phyloP scores from a whole-genome alignment of 1,140 invertebrate genomes.

The Polypedilum pembai region DNA sequence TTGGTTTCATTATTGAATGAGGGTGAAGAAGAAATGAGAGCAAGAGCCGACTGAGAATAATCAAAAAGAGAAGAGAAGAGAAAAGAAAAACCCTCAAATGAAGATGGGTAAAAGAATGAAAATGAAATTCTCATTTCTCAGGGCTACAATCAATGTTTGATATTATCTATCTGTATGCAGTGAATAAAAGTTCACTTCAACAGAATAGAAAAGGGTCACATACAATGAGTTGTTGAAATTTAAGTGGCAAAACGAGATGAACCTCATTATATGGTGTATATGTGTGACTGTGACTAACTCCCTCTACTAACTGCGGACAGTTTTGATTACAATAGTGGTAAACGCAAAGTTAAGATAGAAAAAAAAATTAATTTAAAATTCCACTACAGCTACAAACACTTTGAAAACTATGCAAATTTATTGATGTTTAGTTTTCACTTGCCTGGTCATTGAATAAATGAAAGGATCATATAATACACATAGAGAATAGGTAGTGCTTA shows the following conservation, averaged over 20 bases:
- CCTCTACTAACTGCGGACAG: background rate
- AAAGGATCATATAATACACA: too few relatives aligned
- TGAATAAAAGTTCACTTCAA: background rate
- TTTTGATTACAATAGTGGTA: background rate
- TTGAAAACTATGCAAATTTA: too few relatives aligned
- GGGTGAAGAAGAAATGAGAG: too few relatives aligned
- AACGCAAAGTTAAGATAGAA: background rate
- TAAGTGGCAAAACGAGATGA: constrained; percentile 12
- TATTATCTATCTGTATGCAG: background rate
- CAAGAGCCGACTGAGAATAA: too few relatives aligned
- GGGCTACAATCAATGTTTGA: constrained; percentile 6
- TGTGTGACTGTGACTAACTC: background rate
- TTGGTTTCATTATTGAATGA: too few relatives aligned
- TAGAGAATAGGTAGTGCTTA: too few relatives aligned
- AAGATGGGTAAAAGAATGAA: background rate
- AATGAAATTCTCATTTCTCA: background rate
- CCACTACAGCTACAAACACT: background rate
- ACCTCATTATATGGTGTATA: background rate
- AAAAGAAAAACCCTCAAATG: constrained; percentile 8
- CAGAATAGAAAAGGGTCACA: background rate
- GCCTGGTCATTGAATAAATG: too few relatives aligned
- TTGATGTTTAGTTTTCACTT: too few relatives aligned
- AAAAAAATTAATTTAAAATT: background rate
- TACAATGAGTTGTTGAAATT: constrained; percentile 9
- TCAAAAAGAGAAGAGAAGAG: background rate